A percentile compares a stretch with the other conserved stretches of the same genome.
These are phyloP conservation scores for Percina caprodes DNA, from an alignment of 2,113 vertebrate genomes.

Conservation along the genomic window DNA sequence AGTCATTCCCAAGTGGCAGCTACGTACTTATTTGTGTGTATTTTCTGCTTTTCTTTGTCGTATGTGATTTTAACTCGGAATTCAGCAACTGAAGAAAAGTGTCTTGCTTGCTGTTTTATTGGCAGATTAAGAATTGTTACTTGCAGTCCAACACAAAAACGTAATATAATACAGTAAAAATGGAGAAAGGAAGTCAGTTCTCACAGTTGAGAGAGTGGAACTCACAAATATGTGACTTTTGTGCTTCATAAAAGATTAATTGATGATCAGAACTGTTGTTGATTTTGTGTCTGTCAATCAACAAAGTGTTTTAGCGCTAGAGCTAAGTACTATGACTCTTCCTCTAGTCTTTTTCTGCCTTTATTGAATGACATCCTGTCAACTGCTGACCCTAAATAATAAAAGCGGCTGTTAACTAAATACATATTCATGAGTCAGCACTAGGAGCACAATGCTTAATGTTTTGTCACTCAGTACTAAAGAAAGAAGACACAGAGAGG, in stretches of 20 bases:
- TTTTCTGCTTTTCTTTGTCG: neutral
- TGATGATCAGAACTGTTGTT: neutral
- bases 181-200: neutral
- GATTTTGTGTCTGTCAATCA: neutral
- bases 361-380: neutral
- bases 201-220: neutral
- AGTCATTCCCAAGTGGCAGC: neutral
- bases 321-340: neutral
- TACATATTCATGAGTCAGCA: slow-evolving; percentile 22
- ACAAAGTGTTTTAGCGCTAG: neutral
- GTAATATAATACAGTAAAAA: neutral
- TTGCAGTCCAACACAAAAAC: neutral
- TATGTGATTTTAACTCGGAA: neutral
- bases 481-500: slow-evolving; percentile 11
- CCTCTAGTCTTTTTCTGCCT: slow-evolving; percentile 1
- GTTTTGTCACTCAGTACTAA: slow-evolving; percentile 12
- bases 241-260: neutral
- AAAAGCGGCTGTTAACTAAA: neutral
- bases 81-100: neutral
- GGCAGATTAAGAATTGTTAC: neutral
- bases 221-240: neutral
- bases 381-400: neutral
- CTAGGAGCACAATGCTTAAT: neutral
- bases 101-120: neutral
- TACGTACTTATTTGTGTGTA: neutral